phyloP scores from a whole-genome alignment of 2,888 invertebrate genomes.

The Perizoma affinitatum region DNA sequence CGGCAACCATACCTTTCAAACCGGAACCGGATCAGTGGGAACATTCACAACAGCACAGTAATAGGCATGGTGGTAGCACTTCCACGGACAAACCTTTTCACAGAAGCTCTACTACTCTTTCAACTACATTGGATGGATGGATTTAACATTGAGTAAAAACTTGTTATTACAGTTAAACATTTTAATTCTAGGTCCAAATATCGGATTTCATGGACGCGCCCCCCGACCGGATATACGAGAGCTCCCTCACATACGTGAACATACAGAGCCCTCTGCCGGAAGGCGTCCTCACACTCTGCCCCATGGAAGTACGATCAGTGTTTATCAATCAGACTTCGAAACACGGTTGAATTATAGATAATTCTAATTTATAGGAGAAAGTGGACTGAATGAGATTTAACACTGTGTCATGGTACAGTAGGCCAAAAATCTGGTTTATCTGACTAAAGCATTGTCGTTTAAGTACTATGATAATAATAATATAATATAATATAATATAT shows the following conservation, averaged over 20 bases:
- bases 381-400: constrained; percentile 24
- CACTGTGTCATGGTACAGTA: neutral
- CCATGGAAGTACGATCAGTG: constrained; percentile 84
- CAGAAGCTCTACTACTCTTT: too few relatives aligned
- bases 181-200: constrained; percentile 76
- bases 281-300: constrained; percentile 73
- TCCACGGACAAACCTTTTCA: too few relatives aligned
- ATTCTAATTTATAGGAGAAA: constrained; percentile 13
- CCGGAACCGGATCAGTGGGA: too few relatives aligned
- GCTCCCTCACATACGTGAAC: constrained; percentile 79
- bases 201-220: constrained; percentile 72
- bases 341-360: constrained; percentile 41
- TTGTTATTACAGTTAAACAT: neutral
- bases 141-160: too few relatives aligned
- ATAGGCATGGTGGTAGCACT: too few relatives aligned
- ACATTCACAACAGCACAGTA: too few relatives aligned
- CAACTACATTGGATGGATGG: too few relatives aligned
- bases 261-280: constrained; percentile 54
- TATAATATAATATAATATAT: too few relatives aligned
- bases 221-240: constrained; percentile 66
- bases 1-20: too few relatives aligned
- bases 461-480: too few relatives aligned
- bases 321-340: constrained; percentile 68
- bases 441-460: neutral
- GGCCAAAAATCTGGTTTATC: neutral